Base-by-base conservation (phyloP, 2,113 vertebrate species). In the Seriola dumerili region DNA sequence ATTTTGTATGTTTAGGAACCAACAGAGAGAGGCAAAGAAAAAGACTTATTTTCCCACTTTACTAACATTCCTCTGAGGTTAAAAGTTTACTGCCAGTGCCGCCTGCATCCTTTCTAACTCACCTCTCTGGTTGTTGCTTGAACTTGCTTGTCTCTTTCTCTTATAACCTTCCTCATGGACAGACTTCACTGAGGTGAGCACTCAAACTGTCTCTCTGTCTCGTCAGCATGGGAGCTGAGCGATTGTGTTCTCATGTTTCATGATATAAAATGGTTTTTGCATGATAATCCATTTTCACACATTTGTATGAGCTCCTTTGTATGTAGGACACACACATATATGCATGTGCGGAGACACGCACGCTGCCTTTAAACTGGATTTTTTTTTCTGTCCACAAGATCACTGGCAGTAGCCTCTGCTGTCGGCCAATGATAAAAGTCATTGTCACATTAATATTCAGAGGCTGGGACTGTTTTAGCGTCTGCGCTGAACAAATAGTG, bases 151-250 rank as follows among this genome's bases (percentile, higher is more conserved):
- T 92, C 76, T 91, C 85, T 95, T 91, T 91, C 90, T 93, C 90
- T 94, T 89, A 93, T 90, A 96, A 96, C 96, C 73, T 93, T 96
- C 96, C 95, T 93, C 95, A 96, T 94, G 97, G 97, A 98, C 96
- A 99, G 98, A 94, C 97, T 89, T 93, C 97, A 93, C 95, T 97
- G 93, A 99, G 98, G 98, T 99, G 96, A 99, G 98, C 95, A 69
- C 59, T 58, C 44, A 62, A 38, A 63, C 59, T 61, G 58, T 83
- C 40, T 75, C 74, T 70, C 5, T 84, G 38, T 62, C 59, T 34
- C 65, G 21, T 76, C 58, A 58, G 85, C 80, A 88, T 88, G 82
- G 68, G 38, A 79, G 34, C 48, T 76, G 46, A 75, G 55, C 42
- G 5, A 58, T 44, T 46, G 40, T 64, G 7, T 54, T n/a, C 10